Evolutionary conservation across 2,113 vertebrate genomes (phyloP), one percentile per base, ranked within the genome.

Genomic region (Plectropomus leopardus): DNA sequence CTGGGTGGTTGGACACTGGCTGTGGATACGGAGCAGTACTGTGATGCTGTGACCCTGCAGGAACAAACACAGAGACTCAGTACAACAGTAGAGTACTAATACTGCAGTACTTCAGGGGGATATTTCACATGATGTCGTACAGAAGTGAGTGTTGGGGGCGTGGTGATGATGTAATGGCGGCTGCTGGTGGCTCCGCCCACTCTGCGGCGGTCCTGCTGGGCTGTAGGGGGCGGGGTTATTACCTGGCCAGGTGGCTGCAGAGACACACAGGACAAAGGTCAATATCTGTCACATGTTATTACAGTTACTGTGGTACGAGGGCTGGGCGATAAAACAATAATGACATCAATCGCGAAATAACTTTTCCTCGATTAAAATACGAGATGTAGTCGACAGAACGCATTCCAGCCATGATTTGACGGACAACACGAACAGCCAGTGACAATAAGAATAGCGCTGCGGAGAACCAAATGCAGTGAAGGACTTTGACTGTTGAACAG

Each of bases 1-100:
- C 94, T 92, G 94, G 94, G 77, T 95, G 94, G 86, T 92, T 94
- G 78, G 86, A 79, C 34, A 90, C 84, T 0, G 87, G 86, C 2
- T 83, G 86, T 45, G 89, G 91, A 77, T 92, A 93, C 0, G 92
- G 77, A 0, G 94, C 79, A 8, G 78, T 26, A 10, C 82, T 94
- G 80, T 95, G 96, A 78, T 95, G 96, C 21, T 95, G 92, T 1
- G 96, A 93, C 95, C 96, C 96, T 96, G 86, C 44, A 68, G 53
- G 58, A 7, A 86, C 17, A 83, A 58, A 83, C 42, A 76, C 1
- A n/a, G 4, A 44, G 1, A 74, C 36, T 66, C 51, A 84, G 51
- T 1, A 34, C 15, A 3, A 61, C 8, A 28, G 21, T n/a, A n/a
- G 16, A 26, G 1, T 21, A 54, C n/a, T 44, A 24, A 51, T 21